Evolutionary conservation across 2,113 vertebrate genomes (phyloP).

Genomic region (Onychostoma macrolepis): DNA sequence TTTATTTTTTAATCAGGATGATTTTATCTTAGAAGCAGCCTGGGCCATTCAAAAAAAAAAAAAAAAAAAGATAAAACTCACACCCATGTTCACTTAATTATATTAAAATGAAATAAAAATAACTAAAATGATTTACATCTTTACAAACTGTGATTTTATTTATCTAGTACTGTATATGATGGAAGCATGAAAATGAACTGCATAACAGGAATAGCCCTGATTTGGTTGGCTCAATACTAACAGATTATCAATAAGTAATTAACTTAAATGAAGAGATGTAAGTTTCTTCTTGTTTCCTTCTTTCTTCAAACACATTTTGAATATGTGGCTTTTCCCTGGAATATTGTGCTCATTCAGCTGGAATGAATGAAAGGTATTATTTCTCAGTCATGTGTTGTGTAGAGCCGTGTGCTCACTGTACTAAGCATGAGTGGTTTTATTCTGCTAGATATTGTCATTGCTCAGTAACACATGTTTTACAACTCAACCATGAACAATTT

Average conservation of each 20-base stretch:
- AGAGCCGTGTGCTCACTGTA: slow-evolving; percentile 52
- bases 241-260: slow-evolving; percentile 24
- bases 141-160: neutral
- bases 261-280: neutral
- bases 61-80: too few relatives aligned
- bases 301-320: slow-evolving; percentile 37
- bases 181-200: neutral
- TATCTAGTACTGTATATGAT: neutral
- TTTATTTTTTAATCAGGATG: neutral
- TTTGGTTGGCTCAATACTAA: neutral
- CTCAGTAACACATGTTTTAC: slow-evolving; percentile 62
- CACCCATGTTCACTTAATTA: neutral
- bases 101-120: neutral
- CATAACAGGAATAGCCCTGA: neutral
- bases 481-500: slow-evolving; percentile 62
- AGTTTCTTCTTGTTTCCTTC: slow-evolving; percentile 22
- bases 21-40: neutral
- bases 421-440: slow-evolving; percentile 60
- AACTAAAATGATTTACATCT: neutral
- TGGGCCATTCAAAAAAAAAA: too few relatives aligned
- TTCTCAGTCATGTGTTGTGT: slow-evolving; percentile 57
- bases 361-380: slow-evolving; percentile 60
- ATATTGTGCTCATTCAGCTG: slow-evolving; percentile 43
- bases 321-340: slow-evolving; percentile 36
- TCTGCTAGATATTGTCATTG: slow-evolving; percentile 61